Evolutionary conservation across 2,113 vertebrate species (phyloP).

Genomic region (Porphyrio hochstetteri): DNA sequence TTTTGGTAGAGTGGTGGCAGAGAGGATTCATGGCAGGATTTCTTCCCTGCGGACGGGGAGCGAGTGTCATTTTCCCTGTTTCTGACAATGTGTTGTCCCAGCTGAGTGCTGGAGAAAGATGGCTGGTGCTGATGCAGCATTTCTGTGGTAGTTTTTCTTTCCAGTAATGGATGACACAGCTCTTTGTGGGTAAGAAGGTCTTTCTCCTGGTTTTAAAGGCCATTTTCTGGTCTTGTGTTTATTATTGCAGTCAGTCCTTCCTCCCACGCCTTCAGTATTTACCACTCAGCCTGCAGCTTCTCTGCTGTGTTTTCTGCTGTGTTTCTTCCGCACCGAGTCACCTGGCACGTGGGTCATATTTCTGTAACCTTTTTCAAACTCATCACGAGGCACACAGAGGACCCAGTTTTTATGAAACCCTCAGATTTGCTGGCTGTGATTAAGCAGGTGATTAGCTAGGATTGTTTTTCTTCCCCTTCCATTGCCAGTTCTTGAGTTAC

Average conservation of each 20-base stretch:
- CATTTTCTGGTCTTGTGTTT: background rate
- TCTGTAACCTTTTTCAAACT: background rate
- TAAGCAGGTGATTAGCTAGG: background rate
- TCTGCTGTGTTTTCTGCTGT: background rate
- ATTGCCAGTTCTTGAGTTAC: background rate
- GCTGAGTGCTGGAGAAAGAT: background rate
- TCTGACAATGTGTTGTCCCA: background rate
- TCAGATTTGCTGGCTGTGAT: background rate
- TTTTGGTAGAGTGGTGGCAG: background rate
- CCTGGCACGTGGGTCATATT: background rate
- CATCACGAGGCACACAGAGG: background rate
- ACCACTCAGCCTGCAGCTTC: background rate
- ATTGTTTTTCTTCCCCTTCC: background rate
- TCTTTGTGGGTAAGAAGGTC: background rate
- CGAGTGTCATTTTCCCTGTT: fast-evolving
- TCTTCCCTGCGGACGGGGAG: background rate
- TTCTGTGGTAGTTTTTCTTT: background rate
- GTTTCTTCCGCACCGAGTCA: background rate
- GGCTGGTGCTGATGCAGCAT: background rate
- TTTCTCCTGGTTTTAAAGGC: background rate
- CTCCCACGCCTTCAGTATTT: background rate
- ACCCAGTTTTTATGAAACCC: background rate
- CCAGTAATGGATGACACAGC: background rate
- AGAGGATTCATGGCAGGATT: background rate
- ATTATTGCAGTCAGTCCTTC: background rate